Percentiles rank a stretch among this genome's conserved stretches.
Conservation (phyloP, 2,797 vertebrate species). For the Cynodonichthys magdalenae region DNA sequence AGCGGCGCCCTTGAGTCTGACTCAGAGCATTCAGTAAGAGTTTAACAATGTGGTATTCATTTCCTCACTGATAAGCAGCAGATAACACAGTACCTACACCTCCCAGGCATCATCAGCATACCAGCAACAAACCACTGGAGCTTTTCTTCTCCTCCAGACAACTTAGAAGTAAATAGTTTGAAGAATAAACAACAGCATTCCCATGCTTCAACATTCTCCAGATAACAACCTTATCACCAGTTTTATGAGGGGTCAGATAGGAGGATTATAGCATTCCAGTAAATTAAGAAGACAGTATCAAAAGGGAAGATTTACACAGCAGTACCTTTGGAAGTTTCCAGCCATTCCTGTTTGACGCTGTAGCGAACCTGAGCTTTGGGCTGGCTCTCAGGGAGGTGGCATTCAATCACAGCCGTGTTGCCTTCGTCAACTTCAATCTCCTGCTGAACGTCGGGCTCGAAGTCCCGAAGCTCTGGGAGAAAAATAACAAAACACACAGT, state of each 20-base stretch:
- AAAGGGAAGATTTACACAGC: conserved; percentile 16
- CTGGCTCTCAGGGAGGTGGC: conserved; percentile 95
- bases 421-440: conserved; percentile 98
- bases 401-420: conserved; percentile 95
- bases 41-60: conserved; percentile 58
- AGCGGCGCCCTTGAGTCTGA: conserved; percentile 48
- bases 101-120: conserved; percentile 75
- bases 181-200: conserved; percentile 73
- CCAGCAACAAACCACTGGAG: conserved; percentile 68
- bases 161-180: conserved; percentile 73
- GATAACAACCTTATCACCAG: conserved; percentile 72
- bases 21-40: background rate
- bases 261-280: conserved; percentile 54
- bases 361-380: conserved; percentile 98
- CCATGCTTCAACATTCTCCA: conserved; percentile 72
- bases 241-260: conserved; percentile 63
- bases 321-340: conserved; percentile 94
- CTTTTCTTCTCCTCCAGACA: conserved; percentile 69
- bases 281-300: conserved; percentile 58
- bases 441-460: conserved; percentile 92
- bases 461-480: conserved; percentile 91
- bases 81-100: conserved; percentile 74
- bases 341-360: conserved; percentile 97
- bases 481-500: conserved; percentile 35
- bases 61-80: conserved; percentile 72